Evolutionary conservation across 2,113 vertebrate species (phyloP), one percentile per base, ranked within the genome.

Genomic region (Callopanchax toddi): DNA sequence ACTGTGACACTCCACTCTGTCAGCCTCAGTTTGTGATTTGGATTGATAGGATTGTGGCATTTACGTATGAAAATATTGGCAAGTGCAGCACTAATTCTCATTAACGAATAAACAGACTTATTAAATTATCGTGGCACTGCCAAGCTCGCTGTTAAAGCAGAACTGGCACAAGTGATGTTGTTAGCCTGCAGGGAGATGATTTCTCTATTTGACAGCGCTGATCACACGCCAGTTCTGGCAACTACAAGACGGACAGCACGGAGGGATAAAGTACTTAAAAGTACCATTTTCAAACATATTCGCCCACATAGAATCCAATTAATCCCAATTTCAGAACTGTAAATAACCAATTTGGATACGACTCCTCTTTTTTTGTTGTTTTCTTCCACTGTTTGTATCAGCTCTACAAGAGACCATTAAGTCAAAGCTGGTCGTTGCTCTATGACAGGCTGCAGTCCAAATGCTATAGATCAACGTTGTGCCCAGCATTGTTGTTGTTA

Each of bases 221-320:
- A 82, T 80, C 60, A 69, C 62, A 71, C 49, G 68, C 75, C 81
- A 79, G 77, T 60, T 65, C 79, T 80, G 79, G 61, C 81, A 74
- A 50, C 52, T 36, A 40, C 46, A 36, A 39, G 67, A 74, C 48
- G 73, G 71, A 78, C 60, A 55, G 60, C 79, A 32, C 20, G 44
- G 73, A 50, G 67, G 51, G 65, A 67, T 29, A 23, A 59, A 55
- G 32, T 22, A 66, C 60, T 71, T 66, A 36, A 60, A 56, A 64
- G 54, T 71, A 65, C 59, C 3, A 65, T 74, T 67, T 74, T 45
- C 26, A 63, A 67, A 55, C 78, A 55, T 53, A 54, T 77, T 81
- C 67, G 13, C 81, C 78, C 73, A 76, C 70, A 53, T n/a, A 68
- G 49, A 76, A 25, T 71, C 21, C 50, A 51, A 16, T 64, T 71